These are phyloP conservation scores for Chaetodon trifasciatus DNA, from an alignment of 2,797 vertebrate genomes.

Conservation along the genomic window DNA sequence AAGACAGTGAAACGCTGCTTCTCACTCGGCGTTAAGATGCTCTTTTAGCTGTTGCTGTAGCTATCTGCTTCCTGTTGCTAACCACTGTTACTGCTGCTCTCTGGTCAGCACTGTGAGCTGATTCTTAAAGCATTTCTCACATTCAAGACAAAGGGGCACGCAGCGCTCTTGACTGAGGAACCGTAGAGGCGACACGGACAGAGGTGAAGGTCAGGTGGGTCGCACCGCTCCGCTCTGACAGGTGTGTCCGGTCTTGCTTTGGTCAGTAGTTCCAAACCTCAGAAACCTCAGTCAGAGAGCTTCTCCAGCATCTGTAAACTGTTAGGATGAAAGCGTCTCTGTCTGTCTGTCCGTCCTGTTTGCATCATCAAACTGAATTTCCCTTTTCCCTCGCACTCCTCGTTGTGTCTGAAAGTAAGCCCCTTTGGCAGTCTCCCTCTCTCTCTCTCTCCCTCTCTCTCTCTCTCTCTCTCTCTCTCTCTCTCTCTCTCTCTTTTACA, in stretches of 20 bases:
- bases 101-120: neutral
- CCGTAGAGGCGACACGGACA: neutral
- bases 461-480: conserved; percentile 19
- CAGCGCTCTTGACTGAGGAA: neutral
- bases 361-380: conserved; percentile 48
- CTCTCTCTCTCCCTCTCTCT: conserved; percentile 14
- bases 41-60: neutral
- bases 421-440: conserved; percentile 33
- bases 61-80: neutral
- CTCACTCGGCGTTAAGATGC: neutral
- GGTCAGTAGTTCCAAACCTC: neutral
- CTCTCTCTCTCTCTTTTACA: conserved; percentile 13
- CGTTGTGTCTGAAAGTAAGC: conserved; percentile 55
- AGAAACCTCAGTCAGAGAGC: neutral
- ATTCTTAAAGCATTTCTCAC: neutral
- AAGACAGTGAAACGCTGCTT: neutral
- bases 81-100: neutral
- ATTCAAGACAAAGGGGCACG: neutral
- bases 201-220: conserved; percentile 24
- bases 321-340: conserved; percentile 31
- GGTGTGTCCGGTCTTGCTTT: neutral
- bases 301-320: conserved; percentile 38
- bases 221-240: fast-evolving
- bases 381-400: conserved; percentile 30
- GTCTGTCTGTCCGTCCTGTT: conserved; percentile 5